These are phyloP conservation scores for Sepioteuthis lessoniana DNA, from an alignment of 2,888 invertebrate species.

Conservation along the genomic window DNA sequence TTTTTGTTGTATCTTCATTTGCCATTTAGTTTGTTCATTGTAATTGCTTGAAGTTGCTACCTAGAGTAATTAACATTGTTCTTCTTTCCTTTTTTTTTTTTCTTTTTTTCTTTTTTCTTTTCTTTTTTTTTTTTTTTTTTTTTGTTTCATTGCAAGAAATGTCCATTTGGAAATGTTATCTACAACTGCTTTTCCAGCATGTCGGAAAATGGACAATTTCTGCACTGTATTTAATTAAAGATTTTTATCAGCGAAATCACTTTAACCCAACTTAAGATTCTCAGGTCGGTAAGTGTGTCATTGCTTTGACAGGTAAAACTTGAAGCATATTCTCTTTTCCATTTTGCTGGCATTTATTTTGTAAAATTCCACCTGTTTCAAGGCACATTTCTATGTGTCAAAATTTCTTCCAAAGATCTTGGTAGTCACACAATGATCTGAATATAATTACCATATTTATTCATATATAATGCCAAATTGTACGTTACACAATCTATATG, in stretches of 20 bases:
- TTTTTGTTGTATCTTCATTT: neutral
- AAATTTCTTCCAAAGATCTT: neutral
- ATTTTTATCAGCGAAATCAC: neutral
- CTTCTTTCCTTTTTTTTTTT: neutral
- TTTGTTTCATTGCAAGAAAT: neutral
- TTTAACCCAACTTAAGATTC: neutral
- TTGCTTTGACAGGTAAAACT: neutral
- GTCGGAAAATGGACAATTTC: slow-evolving; percentile 20
- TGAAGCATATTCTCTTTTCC: neutral
- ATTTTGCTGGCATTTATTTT: neutral
- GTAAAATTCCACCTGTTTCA: neutral
- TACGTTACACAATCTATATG: too few species aligned
- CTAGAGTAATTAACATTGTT: neutral
- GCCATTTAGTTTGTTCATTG: neutral
- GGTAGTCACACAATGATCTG: neutral
- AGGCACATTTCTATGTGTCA: neutral
- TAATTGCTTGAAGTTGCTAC: neutral
- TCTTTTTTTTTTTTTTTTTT: neutral
- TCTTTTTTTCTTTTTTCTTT: neutral
- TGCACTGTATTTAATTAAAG: neutral
- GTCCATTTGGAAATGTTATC: neutral
- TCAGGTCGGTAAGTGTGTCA: neutral
- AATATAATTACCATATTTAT: neutral
- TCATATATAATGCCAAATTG: too few species aligned
- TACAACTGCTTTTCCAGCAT: neutral